A percentile compares a stretch with the other conserved stretches of the same genome.
Evolutionary conservation across 2,113 vertebrate species (phyloP).

Genomic region (Eublepharis macularius): DNA sequence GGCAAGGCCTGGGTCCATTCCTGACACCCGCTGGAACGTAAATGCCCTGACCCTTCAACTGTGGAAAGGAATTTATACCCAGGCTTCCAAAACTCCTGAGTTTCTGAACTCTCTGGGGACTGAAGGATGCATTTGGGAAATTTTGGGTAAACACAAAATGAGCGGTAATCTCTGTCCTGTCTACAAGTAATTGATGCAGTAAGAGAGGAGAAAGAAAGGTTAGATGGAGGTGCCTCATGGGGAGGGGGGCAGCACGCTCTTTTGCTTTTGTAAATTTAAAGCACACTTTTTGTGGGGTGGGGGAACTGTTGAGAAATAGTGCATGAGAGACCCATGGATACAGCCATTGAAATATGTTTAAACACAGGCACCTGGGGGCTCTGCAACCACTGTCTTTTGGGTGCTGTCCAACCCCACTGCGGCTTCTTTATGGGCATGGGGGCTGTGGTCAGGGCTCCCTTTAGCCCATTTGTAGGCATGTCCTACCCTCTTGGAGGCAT

Average conservation of each 20-base stretch:
- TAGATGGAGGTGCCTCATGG: rapidly evolving
- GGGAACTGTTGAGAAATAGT: background rate
- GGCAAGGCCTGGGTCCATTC: background rate
- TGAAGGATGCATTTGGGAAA: slow-evolving; percentile 5
- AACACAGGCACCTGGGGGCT: background rate
- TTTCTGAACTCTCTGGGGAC: background rate
- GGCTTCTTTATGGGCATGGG: background rate
- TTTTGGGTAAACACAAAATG: background rate
- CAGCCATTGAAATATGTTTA: background rate
- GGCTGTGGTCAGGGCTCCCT: rapidly evolving
- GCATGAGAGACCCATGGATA: background rate
- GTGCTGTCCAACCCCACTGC: background rate
- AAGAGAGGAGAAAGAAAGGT: background rate
- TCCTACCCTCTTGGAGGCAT: slow-evolving; percentile 8
- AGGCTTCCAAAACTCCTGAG: background rate
- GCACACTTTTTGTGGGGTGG: no score
- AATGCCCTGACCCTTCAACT: background rate
- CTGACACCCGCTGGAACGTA: background rate
- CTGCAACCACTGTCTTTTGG: background rate
- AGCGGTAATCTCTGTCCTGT: background rate
- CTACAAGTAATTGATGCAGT: rapidly evolving
- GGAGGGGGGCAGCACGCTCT: background rate
- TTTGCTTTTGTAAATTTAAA: no score
- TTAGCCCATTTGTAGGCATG: background rate
- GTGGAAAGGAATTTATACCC: background rate